Base-by-base conservation (phyloP, 2,113 vertebrate species). In the Macquaria ambigua region DNA sequence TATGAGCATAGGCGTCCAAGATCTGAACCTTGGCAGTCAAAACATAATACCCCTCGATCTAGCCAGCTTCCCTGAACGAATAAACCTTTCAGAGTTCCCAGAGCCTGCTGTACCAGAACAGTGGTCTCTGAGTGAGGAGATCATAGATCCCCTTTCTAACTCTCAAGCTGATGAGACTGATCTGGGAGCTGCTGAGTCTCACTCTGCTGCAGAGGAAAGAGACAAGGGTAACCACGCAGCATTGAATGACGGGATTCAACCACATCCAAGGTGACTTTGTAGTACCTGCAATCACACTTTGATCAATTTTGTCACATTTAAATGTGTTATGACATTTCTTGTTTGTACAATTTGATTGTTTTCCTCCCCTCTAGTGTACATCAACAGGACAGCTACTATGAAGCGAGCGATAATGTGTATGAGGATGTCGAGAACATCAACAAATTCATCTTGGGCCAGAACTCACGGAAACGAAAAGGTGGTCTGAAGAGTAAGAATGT, bases 341-440 rank as follows among this genome's bases (percentile, higher is more conserved):
- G 41, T 71, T 46, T 1, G 8, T 37, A 9, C 18, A 21, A 0
- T 25, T 41, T 59, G 18, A 20, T 31, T 39, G 3, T 63, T 76
- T 71, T 48, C 4, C 12, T 82, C 25, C 16, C 8, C 15, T 79
- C 21, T 39, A 95, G 94, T 66, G 61, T 73, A 7, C 34, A 34
- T 66, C 74, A 90, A n/a, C 80, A 83, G 41, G 74, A 90, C 62
- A 72, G 74, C 75, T 86, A 82, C 84, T 84, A 88, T 3, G 92
- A 92, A 48, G 46, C 55, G 0, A 90, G 80, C 77, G 81, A 94
- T 39, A 95, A 95, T 55, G 74, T 96, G 48, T 96, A 96, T 5
- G 95, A 96, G 81, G 95, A 95, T 48, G 95, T 96, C 11, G 95
- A 95, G 50, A 74, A 64, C 23, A 21, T 91, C 59, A 87, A 88